Base-by-base conservation (phyloP, 1,140 invertebrate genomes). In the Drosophila pandora region DNA sequence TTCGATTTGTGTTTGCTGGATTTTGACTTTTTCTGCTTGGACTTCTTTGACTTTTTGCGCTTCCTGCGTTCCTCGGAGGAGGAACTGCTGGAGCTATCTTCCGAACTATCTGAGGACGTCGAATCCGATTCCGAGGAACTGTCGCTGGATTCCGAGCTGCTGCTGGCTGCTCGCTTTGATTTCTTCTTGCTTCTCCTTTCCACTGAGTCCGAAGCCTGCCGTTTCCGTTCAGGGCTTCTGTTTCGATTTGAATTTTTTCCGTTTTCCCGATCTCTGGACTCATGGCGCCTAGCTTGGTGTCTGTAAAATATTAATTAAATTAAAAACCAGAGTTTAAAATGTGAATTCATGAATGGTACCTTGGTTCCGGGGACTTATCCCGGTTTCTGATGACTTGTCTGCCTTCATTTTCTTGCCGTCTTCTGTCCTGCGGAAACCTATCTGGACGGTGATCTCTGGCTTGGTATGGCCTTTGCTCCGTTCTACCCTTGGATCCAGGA, bases 1-100 rank as follows among this genome's bases (percentile, higher is more conserved):
- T 89, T 81, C 0, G 81, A 73, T 41, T 90, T 90, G 37, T 65
- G 63, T 41, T 75, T 85, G 28, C 67, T 90, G 1, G 79, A 17
- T 7, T 76, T 80, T 6, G 43, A 22, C 3, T 64, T 69, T 28
- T 87, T 78, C 10, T 57, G 30, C 28, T 73, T 78, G 2, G 71
- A 54, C 17, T 80, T 81, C 17, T 57, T 76, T 23, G 10, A 68
- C 21, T 53, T 87, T 22, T 72, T 82, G 37, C 53, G 82, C 28
- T 83, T 88, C 7, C 52, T 64, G 10, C 61, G 83, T 7, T 83
- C 76, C 12, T 83, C 68, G 4, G 74, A 81, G 2, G 58, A 67
- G 17, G 60, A 67, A 13, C 53, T 53, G 22, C 48, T 57, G n/a
- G 68, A 76, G 9, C 64, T 88, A 2, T 74, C 79, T 9, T 63